Base-by-base conservation (phyloP, 2,113 vertebrate genomes). In the Trogon melanurus region DNA sequence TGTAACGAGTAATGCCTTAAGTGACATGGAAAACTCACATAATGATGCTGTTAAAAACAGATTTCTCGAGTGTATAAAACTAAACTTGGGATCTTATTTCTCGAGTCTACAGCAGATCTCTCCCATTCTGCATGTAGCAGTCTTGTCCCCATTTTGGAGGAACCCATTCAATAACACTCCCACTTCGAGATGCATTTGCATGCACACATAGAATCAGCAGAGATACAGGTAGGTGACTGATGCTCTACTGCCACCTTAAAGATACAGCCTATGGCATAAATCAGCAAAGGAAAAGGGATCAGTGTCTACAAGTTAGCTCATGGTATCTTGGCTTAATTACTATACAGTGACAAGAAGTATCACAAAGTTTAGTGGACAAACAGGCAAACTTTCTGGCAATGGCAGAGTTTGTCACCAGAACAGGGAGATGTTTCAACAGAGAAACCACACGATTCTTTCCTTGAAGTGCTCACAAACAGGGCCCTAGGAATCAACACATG, bases 401-500 rank as follows among this genome's bases (percentile, higher is more conserved):
- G 32, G 38, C 70, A 69, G 72, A 67, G 34, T 79, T 78, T 85
- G 69, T 51, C 73, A 89, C 83, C 36, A 86, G 57, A 90, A 76
- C 44, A 80, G 74, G n/a, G 22, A 84, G 16, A 94, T 89, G 20
- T 76, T 83, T 70, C 51, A 91, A 72, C 80, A 89, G 51, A 92
- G 70, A 74, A 92, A 78, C 16, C 50, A 88, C 17, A 29, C 6
- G 32, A 57, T 67, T 85, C 80, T 93, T 87, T 53, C 67, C 83
- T 80, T 76, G 21, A 82, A 60, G 44, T 27, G 60, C 13, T 72
- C 32, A 87, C 74, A 69, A 36, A 89, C 38, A 44, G 36, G 50
- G 78, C 56, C 58, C 83, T 85, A 51, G 12, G 79, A 95, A 97
- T 73, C 14, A 93, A 94, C 76, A 89, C 13, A 83, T 1, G 81